A percentile compares a stretch with the other conserved stretches of the same genome.
Evolutionary conservation across 2,888 invertebrate species (phyloP).

Genomic region (Netelia virgata): DNA sequence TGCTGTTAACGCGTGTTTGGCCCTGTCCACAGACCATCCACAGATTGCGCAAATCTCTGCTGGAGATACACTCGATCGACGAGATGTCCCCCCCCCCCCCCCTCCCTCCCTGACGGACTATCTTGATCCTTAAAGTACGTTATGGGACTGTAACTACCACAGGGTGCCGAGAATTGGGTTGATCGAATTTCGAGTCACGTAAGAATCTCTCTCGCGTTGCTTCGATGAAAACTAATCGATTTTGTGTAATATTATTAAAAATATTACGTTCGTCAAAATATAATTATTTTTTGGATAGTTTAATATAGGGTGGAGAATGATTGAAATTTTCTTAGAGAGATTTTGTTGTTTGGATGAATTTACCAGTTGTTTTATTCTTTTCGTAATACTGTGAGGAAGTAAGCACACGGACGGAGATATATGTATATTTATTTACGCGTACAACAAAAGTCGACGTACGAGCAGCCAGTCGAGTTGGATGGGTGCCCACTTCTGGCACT

Average conservation of each 20-base stretch:
- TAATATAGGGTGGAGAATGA: too few species aligned
- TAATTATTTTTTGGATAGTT: too few species aligned
- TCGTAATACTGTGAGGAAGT: neutral
- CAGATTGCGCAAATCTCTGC: conserved; percentile 2
- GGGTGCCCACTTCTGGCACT: conserved; percentile 69
- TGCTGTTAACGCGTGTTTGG: conserved; percentile 1
- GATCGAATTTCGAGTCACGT: too few species aligned
- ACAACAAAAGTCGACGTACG: conserved; percentile 43
- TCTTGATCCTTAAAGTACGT: neutral
- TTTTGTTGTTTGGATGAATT: neutral
- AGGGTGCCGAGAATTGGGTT: too few species aligned
- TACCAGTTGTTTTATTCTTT: neutral
- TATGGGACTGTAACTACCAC: too few species aligned
- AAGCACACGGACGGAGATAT: neutral
- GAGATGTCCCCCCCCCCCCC: neutral
- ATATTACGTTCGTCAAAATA: too few species aligned
- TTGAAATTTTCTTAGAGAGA: too few species aligned
- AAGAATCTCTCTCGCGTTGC: too few species aligned
- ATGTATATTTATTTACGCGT: conserved; percentile 2
- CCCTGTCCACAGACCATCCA: neutral
- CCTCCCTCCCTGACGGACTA: neutral
- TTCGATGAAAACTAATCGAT: too few species aligned
- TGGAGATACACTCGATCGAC: neutral
- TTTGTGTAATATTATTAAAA: too few species aligned
- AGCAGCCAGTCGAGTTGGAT: conserved; percentile 61